Conservation (phyloP, 2,113 vertebrate species). For the Lota lota region DNA sequence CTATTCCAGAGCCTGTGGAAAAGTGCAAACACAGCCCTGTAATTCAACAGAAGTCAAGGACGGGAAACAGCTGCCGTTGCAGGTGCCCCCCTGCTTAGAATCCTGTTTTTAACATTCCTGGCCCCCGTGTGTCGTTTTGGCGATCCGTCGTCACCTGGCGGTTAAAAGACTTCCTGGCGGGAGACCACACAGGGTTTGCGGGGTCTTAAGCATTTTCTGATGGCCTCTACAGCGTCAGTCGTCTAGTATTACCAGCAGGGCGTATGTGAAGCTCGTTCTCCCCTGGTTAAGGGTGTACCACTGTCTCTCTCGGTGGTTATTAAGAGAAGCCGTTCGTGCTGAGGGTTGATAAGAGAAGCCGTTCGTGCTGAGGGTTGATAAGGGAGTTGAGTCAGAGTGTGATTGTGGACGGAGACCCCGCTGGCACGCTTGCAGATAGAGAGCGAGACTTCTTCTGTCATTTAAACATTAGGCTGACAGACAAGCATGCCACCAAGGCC, state of each 20-base stretch:
- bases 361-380: slow-evolving; percentile 57
- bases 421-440: slow-evolving; percentile 24
- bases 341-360: slow-evolving; percentile 58
- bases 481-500: too few relatives aligned
- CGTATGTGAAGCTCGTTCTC: slow-evolving; percentile 20
- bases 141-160: slow-evolving; percentile 49
- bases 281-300: slow-evolving; percentile 53
- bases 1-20: slow-evolving; percentile 26
- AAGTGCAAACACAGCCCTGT: slow-evolving; percentile 35
- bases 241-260: too few relatives aligned
- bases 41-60: slow-evolving; percentile 41
- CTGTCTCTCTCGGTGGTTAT: slow-evolving; percentile 41
- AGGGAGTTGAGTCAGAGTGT: slow-evolving; percentile 44
- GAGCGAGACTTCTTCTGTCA: too few relatives aligned
- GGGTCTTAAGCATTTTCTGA: slow-evolving; percentile 10
- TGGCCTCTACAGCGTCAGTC: too few relatives aligned
- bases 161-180: slow-evolving; percentile 29
- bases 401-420: slow-evolving; percentile 43
- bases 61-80: slow-evolving; percentile 54
- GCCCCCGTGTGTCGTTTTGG: slow-evolving; percentile 63
- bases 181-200: not conserved
- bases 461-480: too few relatives aligned
- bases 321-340: slow-evolving; percentile 41
- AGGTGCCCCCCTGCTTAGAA: not conserved
- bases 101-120: slow-evolving; percentile 69